Conservation (phyloP, 1,140 invertebrate species). For the Apis dorsata region DNA sequence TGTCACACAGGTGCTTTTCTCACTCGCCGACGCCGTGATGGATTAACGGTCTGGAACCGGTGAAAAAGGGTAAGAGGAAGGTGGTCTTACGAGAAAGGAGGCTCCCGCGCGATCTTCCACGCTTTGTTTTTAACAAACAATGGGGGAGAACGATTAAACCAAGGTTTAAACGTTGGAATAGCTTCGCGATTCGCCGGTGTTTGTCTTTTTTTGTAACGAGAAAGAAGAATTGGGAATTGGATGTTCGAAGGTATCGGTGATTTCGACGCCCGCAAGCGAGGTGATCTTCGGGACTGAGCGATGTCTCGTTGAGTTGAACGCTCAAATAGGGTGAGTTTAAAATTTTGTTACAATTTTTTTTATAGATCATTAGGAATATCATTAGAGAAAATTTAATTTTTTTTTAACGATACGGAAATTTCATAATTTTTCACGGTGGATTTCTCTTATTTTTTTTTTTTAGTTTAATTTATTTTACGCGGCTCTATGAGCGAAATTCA, state of each 20-base stretch:
- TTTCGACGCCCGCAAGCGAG: constrained; percentile 22
- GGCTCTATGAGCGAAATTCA: not conserved
- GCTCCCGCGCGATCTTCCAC: not conserved
- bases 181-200: not conserved
- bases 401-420: not conserved
- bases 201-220: not conserved
- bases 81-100: not conserved
- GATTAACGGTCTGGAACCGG: constrained; percentile 59
- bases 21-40: constrained; percentile 50
- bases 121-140: constrained; percentile 12
- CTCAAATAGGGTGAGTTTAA: not conserved
- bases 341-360: too few species aligned
- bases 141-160: not conserved
- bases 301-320: not conserved
- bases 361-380: too few species aligned
- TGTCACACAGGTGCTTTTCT: constrained; percentile 61
- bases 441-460: not conserved
- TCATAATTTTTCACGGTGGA: not conserved
- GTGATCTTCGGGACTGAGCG: not conserved
- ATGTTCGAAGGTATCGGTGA: constrained; percentile 17
- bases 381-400: too few species aligned
- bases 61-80: constrained; percentile 12
- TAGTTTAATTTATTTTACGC: not conserved
- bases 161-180: not conserved
- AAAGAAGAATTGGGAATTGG: not conserved